Evolutionary conservation across 2,888 invertebrate species (phyloP), one percentile per base, ranked within the genome.

Genomic region (Chydorus sphaericus): DNA sequence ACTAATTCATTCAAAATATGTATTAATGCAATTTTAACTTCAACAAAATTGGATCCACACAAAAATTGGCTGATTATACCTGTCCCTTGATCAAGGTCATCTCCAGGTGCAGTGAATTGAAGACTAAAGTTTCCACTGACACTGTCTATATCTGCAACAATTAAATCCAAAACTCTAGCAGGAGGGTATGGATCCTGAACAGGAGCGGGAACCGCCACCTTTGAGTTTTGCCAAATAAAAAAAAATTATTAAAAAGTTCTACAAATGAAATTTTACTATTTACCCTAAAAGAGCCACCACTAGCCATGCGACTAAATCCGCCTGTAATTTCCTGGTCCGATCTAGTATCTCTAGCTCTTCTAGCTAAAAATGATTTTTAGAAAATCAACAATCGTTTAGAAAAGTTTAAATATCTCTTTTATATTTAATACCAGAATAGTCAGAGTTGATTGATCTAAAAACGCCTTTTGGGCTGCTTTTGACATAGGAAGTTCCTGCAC

Each of bases 51-150:
- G 4, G 48, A 3, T 16, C 3, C 8, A 18, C 3, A 18, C 20
- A 14, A 6, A 23, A 20, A 7, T 7, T 23, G 18, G 20, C 4
- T n/a, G n/a, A n/a, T 48, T 23, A 51, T 30, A 61, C 61, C 61
- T 51, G 56, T 59, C 20, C 61, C 61, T 1, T 28, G 36, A 55
- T 58, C 58, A 26, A 55, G 53, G 29, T 65, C 63, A 57, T 63
- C 64, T 8, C 64, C 65, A 1, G 64, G 61, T 8, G 62, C 61
- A 5, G 64, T 65, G 60, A 63, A 65, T 31, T 57, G 49, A 23
- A 65, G 55, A 5, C 36, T 36, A 26, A 37, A 33, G 18, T 4
- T 36, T 23, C 4, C 8, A 3, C n/a, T n/a, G n/a, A n/a, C n/a
- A n/a, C n/a, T n/a, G n/a, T 23, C 26, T 14, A 20, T 23, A 7